Base-by-base conservation (phyloP, 2,113 vertebrate genomes). In the Phasianus colchicus region DNA sequence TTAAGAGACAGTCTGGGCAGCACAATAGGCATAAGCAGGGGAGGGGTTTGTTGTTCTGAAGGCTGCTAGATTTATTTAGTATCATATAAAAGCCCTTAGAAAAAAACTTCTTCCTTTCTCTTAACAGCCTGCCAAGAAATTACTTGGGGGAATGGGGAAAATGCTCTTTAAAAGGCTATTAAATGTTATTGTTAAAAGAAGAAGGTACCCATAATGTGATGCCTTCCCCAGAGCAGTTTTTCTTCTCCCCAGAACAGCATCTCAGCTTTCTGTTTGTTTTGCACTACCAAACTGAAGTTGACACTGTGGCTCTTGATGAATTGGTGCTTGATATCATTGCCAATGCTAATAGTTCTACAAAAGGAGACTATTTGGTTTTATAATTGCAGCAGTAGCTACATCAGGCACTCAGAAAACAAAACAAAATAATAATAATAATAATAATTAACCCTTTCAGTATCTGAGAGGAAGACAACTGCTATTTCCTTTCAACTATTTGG, bases 81-180 rank as follows among this genome's bases (percentile, higher is more conserved):
- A 94, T 75, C 88, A 54, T 63, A 86, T 90, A 96, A 95, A 96
- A 92, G 89, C 91, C 89, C 86, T 91, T 61, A 83, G 80, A 88
- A 96, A 93, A 96, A 77, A 52, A 2, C 36, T 69, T 73, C 82
- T 74, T 96, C 90, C 90, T 95, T 90, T 90, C 88, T 86, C 73
- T 96, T 93, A 91, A 95, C 94, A 63, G 93, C 70, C 86, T 95
- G 91, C 85, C 95, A 95, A 95, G 91, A 95, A 95, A 94, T 94
- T 93, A 96, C 95, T 95, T 96, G 95, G 86, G 91, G 95, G 76
- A 95, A 95, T 54, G 83, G 93, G 86, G 76, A 42, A 95, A 95
- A 95, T 93, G 83, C 83, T 96, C 90, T 94, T 95, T 96, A 88
- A 96, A 95, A 95, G 83, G 90, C 96, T 95, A 94, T 95, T 95